Base-by-base conservation (phyloP, 2,797 vertebrate genomes). In the Falco cherrug region DNA sequence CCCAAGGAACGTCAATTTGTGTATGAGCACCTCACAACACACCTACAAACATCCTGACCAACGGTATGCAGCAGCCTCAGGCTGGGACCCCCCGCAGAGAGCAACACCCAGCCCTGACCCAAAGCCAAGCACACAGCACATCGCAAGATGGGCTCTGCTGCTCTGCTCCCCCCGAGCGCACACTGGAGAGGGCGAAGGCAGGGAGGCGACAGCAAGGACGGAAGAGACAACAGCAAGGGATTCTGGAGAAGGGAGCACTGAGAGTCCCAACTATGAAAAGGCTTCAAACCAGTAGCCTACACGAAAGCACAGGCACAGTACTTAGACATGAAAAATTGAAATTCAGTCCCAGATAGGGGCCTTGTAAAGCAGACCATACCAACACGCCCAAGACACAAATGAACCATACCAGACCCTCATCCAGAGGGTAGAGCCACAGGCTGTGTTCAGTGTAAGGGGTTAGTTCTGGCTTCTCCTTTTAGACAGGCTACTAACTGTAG, bases 41-140 rank as follows among this genome's bases (percentile, higher is more conserved):
- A 48, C 16, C 60, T 35, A 5, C 45, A 35, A 41, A 59, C 5
- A 1, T 3, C 17, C 35, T 13, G 69, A 39, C 15, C 11, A 28
- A 18, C 28, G 45, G 31, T 28, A 56, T 5, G 2, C 67, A 24
- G 13, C 2, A 9, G 33, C 20, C 47, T 15, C 18, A 8, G 12
- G 20, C 41, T 39, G 33, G 28, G 51, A 14, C 3, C 3, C 5
- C 9, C 0, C 0, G 26, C 45, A 11, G 16, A 29, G 54, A 37
- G 20, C 3, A 12, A 13, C 0, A 7, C 0, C 6, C 0, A 0
- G 41, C 70, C 8, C 63, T 4, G 35, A 31, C 20, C 35, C 5
- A 2, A 48, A 28, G 28, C 33, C 0, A 1, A n/a, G 61, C 3
- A 0, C 2, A 22, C 39, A 5, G 25, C 0, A 1, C 6, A 26